Base-by-base conservation (phyloP, 2,797 vertebrate species). In the Melanotaenia boesemani region DNA sequence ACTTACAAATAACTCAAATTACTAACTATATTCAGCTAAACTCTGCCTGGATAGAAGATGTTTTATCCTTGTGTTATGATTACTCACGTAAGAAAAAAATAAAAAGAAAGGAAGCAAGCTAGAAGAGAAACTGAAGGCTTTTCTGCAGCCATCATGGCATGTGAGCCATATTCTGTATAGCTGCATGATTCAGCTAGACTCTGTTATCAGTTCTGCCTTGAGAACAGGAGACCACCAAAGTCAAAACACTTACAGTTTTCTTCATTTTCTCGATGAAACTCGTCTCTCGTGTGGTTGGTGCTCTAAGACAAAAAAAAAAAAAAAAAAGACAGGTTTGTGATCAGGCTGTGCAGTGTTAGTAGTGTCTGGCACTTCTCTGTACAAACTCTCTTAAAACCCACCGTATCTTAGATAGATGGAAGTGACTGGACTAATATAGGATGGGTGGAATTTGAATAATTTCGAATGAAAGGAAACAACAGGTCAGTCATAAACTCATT, bases 231-330 rank as follows among this genome's bases (percentile, higher is more conserved):
- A 52, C 37, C 28, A 57, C 57, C 26, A 81, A 76, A 80, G 72
- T 70, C 12, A 54, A 72, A 72, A 52, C 5, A 91, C 96, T 96
- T 90, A 99, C 98, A 9, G 96, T 99, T 93, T 99, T 99, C 92
- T 98, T 99, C 98, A 99, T 99, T 91, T 99, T 99, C 83, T 99
- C 97, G 37, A 99, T 95, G 77, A 99, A 99, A 93, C 96, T 99
- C 46, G 95, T 97, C 39, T 99, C 98, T 85, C 94, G 95, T 65
- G 81, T 79, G 0, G 95, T 81, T n/a, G 93, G 70, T 32, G 77
- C 52, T 91, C 98, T 99, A 88, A 41, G 92, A 91, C 55, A 54
- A 39, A 66, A 55, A 28, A 16, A 16, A 48, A 26, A 2, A 56
- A 61, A 63, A 8, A 36, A 30, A 58, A 13, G 2, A 4, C 13